Evolutionary conservation across 2,888 invertebrate species (phyloP).

Genomic region (Cabera pusaria): DNA sequence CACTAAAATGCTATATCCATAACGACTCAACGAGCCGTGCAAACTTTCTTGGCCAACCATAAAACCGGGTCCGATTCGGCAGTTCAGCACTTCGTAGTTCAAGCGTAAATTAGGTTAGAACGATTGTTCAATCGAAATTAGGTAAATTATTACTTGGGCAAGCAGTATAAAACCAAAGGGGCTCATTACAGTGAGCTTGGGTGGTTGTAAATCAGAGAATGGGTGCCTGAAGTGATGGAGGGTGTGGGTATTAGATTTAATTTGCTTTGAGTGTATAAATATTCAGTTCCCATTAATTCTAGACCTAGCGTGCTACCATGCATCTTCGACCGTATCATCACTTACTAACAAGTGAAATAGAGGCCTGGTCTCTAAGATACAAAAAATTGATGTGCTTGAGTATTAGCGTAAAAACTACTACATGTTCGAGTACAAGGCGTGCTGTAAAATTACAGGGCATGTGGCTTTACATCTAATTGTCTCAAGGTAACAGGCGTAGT

Average conservation of each 20-base stretch:
- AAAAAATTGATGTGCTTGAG: too few species aligned
- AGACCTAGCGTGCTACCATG: too few species aligned
- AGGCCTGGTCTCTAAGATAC: too few species aligned
- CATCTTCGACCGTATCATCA: too few species aligned
- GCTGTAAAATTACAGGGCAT: too few species aligned
- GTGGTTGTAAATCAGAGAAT: conserved; percentile 30
- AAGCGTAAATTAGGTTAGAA: conserved; percentile 34
- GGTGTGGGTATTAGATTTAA: conserved; percentile 22
- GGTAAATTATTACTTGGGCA: conserved; percentile 32
- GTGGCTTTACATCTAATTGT: too few species aligned
- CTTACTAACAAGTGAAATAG: too few species aligned
- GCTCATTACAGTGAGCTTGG: conserved; percentile 31
- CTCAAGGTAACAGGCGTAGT: too few species aligned
- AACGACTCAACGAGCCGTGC: conserved; percentile 15
- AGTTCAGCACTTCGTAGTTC: conserved; percentile 29
- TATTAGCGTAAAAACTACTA: too few species aligned
- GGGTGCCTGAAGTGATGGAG: conserved; percentile 21
- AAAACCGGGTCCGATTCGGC: conserved; percentile 18
- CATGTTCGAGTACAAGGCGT: too few species aligned
- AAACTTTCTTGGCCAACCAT: conserved; percentile 20
- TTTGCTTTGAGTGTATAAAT: too few species aligned
- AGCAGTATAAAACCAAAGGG: conserved; percentile 35
- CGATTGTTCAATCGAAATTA: conserved; percentile 36
- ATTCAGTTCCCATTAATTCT: too few species aligned
- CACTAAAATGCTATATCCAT: conserved; percentile 16